phyloP scores from a whole-genome alignment of 2,797 vertebrate species.

The Crax fasciolata region DNA sequence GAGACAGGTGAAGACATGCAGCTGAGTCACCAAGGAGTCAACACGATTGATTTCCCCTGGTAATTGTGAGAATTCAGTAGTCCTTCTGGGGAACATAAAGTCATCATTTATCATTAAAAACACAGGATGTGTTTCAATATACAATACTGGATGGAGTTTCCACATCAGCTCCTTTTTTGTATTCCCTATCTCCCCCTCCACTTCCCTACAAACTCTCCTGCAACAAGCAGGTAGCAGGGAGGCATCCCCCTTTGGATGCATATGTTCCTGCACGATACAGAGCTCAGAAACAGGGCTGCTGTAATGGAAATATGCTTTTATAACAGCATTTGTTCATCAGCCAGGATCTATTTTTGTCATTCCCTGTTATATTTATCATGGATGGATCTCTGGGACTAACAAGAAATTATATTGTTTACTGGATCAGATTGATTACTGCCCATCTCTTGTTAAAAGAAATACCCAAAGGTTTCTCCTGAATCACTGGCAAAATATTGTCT shows the following conservation, averaged over 20 bases:
- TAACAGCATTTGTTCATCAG: neutral
- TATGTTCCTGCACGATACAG: neutral
- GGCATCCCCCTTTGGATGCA: neutral
- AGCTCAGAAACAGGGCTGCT: neutral
- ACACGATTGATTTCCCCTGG: neutral
- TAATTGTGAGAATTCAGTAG: neutral
- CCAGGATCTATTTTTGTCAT: neutral
- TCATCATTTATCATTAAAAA: neutral
- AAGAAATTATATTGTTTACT: neutral
- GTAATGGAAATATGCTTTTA: neutral
- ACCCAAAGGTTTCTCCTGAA: slow-evolving; percentile 13
- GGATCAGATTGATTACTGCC: slow-evolving; percentile 2
- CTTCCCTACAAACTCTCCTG: neutral
- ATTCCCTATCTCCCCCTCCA: neutral
- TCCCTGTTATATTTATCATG: neutral
- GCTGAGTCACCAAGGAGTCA: slow-evolving; percentile 34
- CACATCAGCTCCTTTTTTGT: neutral
- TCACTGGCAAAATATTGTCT: slow-evolving; percentile 30
- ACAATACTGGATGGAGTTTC: neutral
- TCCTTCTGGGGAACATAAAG: neutral
- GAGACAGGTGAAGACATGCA: neutral
- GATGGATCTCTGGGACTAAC: slow-evolving; percentile 12
- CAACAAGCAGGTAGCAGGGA: neutral
- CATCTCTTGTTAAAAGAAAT: neutral
- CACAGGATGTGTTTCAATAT: neutral